A percentile compares a stretch with the other conserved stretches of the same genome.
These are phyloP conservation scores for Ceratoteleas bidentatus DNA, from an alignment of 1,140 invertebrate genomes.

Conservation along the genomic window DNA sequence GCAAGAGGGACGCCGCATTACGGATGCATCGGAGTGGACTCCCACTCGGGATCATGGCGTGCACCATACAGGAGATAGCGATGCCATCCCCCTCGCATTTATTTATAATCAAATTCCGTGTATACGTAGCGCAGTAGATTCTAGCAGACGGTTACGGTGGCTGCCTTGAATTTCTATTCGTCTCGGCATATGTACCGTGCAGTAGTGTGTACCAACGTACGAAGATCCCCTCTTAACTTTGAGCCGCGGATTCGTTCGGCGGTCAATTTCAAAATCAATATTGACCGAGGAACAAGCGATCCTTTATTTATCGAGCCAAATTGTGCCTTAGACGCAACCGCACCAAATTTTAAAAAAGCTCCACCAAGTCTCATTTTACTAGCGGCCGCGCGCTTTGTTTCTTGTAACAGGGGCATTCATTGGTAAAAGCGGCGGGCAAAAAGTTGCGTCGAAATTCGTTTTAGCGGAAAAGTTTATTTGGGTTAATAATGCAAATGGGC, in stretches of 20 bases:
- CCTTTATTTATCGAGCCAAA: constrained; percentile 81
- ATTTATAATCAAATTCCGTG: constrained; percentile 82
- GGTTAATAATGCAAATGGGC: no score
- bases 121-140: constrained; percentile 72
- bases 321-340: constrained; percentile 66
- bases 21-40: constrained; percentile 79
- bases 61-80: constrained; percentile 61
- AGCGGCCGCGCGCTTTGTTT: constrained; percentile 48
- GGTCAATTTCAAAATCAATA: constrained; percentile 83
- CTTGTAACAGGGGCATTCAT: background rate
- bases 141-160: constrained; percentile 67
- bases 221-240: constrained; percentile 52
- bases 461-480: no score
- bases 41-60: constrained; percentile 52
- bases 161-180: constrained; percentile 78
- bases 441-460: no score
- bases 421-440: no score
- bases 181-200: constrained; percentile 42
- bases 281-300: constrained; percentile 80
- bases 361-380: constrained; percentile 37
- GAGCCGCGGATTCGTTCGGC: constrained; percentile 75
- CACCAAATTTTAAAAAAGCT: constrained; percentile 51
- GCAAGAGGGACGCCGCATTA: constrained; percentile 76
- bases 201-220: constrained; percentile 48
- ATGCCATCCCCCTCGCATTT: constrained; percentile 73